Evolutionary conservation across 2,113 vertebrate genomes (phyloP), one percentile per base, ranked within the genome.

Genomic region (Damaliscus lunatus): DNA sequence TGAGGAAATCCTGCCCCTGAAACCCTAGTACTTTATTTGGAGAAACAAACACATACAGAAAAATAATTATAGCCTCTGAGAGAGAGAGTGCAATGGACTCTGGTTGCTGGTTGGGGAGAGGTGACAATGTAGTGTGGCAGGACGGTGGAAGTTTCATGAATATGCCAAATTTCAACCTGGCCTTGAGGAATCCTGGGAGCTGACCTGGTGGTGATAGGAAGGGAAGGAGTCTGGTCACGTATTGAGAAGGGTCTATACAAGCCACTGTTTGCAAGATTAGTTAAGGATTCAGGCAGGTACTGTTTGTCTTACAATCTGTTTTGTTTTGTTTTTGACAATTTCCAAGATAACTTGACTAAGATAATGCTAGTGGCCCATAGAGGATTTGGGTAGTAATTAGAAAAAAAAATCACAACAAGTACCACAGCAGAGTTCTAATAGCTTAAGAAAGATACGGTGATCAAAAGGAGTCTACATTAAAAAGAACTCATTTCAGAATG

Each of bases 401-500:
- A 96, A 91, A 36, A 27, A 46, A 2, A 81, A 59, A 74, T 43
- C 5, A 59, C 81, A 89, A 64, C 8, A 4, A 89, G 25, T 83
- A 17, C 4, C 59, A 64, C 21, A 71, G 25, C 6, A 50, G 0
- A 62, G 17, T 19, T 23, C 19, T 48, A 1, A 0, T 25, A 46
- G 29, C 25, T 77, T 81, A 90, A 57, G 27, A 87, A 94, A 77
- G 52, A 90, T 15, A 62, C 23, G 2, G 15, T 55, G 7, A 29
- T 81, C 46, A 57, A 60, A 52, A 46, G 17, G 40, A 74, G 48
- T 50, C 46, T 7, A 29, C 46, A 36, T 71, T 77, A 55, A 53
- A 92, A 86, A 33, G 13, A 92, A 84, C 4, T 71, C 31, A 53
- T 64, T 96, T 94, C 77, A 96, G 19, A 91, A 71, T 48, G 17